Percentiles rank a stretch among this genome's conserved stretches.
phyloP scores from a whole-genome alignment of 2,888 invertebrate species.

The Chelonus formosanus region DNA sequence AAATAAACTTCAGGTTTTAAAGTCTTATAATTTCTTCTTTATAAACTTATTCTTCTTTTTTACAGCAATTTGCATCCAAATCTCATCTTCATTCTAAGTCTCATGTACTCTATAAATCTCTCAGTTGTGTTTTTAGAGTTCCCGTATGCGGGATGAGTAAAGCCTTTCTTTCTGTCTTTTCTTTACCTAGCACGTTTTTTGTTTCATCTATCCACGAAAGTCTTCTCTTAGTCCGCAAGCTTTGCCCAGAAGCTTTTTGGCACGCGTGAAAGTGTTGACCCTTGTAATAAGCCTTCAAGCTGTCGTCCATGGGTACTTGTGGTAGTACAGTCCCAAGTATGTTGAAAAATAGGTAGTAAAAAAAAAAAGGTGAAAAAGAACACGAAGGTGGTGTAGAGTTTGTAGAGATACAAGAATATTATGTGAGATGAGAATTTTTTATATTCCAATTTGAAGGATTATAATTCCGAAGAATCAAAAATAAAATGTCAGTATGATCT shows the following conservation, averaged over 20 bases:
- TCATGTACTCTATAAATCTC: constrained; percentile 47
- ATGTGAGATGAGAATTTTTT: too few species aligned
- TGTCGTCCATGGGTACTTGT: constrained; percentile 37
- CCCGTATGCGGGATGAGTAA: constrained; percentile 47
- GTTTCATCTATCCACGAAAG: not conserved
- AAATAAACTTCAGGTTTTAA: too few species aligned
- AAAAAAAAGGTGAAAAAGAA: too few species aligned
- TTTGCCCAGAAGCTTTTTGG: constrained; percentile 22
- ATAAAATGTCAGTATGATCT: too few species aligned
- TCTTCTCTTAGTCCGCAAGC: not conserved
- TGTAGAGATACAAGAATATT: too few species aligned
- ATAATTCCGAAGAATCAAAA: too few species aligned
- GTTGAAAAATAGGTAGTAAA: too few species aligned
- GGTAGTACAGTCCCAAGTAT: not conserved
- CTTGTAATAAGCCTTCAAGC: constrained; percentile 5
- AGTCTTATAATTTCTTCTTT: too few species aligned
- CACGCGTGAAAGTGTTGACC: constrained; percentile 5
- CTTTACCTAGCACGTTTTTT: not conserved
- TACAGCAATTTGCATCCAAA: constrained; percentile 32
- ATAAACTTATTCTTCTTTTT: constrained; percentile 23
- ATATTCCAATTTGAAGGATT: too few species aligned
- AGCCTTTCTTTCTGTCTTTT: not conserved
- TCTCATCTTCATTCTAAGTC: constrained; percentile 44
- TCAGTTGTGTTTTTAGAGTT: constrained; percentile 38
- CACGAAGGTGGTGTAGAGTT: too few species aligned